Evolutionary conservation across 2,888 invertebrate species (phyloP).

Genomic region (Lysandra coridon): DNA sequence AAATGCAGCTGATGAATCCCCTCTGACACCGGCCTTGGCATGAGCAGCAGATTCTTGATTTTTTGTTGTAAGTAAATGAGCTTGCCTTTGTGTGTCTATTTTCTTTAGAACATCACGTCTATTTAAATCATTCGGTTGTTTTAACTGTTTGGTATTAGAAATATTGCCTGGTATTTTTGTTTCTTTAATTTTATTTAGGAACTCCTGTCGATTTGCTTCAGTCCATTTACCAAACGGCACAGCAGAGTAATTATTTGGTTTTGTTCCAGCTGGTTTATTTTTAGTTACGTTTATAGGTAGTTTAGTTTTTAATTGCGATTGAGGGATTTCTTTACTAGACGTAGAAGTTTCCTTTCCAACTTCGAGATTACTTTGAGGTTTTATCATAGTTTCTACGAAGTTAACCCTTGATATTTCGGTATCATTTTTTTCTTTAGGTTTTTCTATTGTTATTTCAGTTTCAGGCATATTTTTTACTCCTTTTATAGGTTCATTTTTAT

Average conservation of each 20-base stretch:
- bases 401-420: neutral
- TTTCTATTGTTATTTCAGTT: neutral
- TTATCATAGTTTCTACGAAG: neutral
- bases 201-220: constrained; percentile 70
- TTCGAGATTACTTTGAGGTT: neutral
- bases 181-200: constrained; percentile 70
- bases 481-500: neutral
- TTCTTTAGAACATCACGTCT: constrained; percentile 71
- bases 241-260: constrained; percentile 56
- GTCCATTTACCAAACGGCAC: constrained; percentile 77
- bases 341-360: neutral
- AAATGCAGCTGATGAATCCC: constrained; percentile 56
- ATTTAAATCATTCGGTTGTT: constrained; percentile 72
- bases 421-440: neutral
- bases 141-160: constrained; percentile 66
- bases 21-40: constrained; percentile 53
- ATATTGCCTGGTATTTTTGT: constrained; percentile 56
- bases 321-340: neutral
- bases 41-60: constrained; percentile 54
- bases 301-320: constrained; percentile 29
- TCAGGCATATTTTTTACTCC: neutral
- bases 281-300: constrained; percentile 37
- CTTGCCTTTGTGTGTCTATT: constrained; percentile 68
- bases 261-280: constrained; percentile 44
- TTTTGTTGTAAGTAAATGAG: constrained; percentile 51